These are phyloP conservation scores for Emydoidea blandingii DNA, from an alignment of 2,797 vertebrate genomes.

Conservation along the genomic window DNA sequence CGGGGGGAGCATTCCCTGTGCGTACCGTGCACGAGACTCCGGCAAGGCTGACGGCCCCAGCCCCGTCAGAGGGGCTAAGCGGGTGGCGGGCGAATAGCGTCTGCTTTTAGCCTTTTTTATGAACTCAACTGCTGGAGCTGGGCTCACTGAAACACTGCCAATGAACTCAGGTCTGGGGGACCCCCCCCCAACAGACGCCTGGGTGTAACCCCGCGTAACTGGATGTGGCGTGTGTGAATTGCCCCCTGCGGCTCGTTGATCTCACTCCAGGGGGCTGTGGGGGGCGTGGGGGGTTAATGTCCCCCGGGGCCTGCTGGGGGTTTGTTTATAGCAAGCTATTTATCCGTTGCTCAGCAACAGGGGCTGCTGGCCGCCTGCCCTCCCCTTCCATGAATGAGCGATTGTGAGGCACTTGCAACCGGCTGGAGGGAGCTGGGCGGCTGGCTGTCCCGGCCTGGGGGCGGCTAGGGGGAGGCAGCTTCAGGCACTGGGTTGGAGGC, in stretches of 20 bases:
- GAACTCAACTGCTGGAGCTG: neutral
- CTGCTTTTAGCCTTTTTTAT: neutral
- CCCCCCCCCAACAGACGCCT: neutral
- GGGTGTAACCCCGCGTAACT: neutral
- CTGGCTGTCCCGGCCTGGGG: neutral
- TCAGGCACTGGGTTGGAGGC: neutral
- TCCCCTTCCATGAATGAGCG: constrained; percentile 85
- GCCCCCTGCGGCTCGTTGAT: neutral
- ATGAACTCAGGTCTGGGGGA: constrained; percentile 51
- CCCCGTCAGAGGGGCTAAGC: neutral
- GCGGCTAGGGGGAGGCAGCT: constrained; percentile 84
- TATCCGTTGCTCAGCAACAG: constrained; percentile 81
- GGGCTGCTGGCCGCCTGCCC: constrained; percentile 66
- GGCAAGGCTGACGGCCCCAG: neutral
- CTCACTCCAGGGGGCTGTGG: neutral
- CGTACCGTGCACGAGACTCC: neutral
- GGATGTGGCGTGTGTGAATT: neutral
- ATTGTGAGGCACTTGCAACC: constrained; percentile 82
- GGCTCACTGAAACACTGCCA: neutral
- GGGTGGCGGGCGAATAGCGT: neutral
- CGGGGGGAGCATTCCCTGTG: neutral
- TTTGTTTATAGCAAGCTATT: neutral
- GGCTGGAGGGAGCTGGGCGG: neutral
- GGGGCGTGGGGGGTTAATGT: neutral
- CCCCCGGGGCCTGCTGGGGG: neutral